These are phyloP conservation scores for Megamerina dolium DNA, from an alignment of 2,888 invertebrate genomes.

Conservation along the genomic window DNA sequence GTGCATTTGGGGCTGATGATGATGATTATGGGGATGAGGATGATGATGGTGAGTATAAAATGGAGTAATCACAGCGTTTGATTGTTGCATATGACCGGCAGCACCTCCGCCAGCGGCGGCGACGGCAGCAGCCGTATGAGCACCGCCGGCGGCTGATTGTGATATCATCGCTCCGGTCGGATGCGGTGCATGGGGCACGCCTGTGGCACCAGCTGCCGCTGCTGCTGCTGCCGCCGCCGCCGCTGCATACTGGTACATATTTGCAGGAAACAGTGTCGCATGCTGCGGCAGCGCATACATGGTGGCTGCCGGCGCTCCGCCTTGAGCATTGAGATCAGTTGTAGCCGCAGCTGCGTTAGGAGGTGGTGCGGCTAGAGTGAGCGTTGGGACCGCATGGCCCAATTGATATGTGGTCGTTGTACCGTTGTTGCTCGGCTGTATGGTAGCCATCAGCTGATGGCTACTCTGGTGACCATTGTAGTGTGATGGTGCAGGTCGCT, in stretches of 20 bases:
- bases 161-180: slow-evolving; percentile 11
- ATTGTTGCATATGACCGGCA: slow-evolving; percentile 36
- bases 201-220: slow-evolving; percentile 28
- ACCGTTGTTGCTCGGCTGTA: slow-evolving; percentile 26
- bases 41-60: slow-evolving; percentile 25
- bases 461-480: slow-evolving; percentile 14
- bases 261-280: slow-evolving; percentile 44
- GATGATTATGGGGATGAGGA: slow-evolving; percentile 18
- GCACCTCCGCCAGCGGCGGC: slow-evolving; percentile 27
- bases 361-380: slow-evolving; percentile 32
- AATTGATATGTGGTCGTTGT: slow-evolving; percentile 42
- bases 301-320: slow-evolving; percentile 31
- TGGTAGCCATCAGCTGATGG: slow-evolving; percentile 23
- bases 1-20: slow-evolving; percentile 21
- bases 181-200: slow-evolving; percentile 27
- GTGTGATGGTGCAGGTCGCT: slow-evolving; percentile 39
- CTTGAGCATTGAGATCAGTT: slow-evolving; percentile 36
- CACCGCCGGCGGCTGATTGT: slow-evolving; percentile 20
- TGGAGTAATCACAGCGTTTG: slow-evolving; percentile 46
- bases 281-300: slow-evolving; percentile 48
- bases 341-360: slow-evolving; percentile 30
- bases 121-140: slow-evolving; percentile 12
- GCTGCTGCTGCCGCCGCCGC: slow-evolving; percentile 31
- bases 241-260: slow-evolving; percentile 46
- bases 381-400: slow-evolving; percentile 37